A percentile compares a stretch with the other conserved stretches of the same genome.
phyloP scores from a whole-genome alignment of 1,140 invertebrate species.

The Prorops nasuta region DNA sequence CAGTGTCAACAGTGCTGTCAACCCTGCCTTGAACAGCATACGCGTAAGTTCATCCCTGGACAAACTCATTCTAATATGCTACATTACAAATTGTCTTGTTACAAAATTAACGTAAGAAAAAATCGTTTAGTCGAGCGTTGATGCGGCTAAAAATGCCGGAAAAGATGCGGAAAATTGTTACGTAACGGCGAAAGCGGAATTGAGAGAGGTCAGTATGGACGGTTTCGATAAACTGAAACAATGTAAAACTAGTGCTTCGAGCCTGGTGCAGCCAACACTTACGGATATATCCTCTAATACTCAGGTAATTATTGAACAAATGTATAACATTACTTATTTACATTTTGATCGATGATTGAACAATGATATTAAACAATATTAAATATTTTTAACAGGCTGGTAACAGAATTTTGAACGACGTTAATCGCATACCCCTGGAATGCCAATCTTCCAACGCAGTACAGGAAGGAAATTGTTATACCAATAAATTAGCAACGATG shows the following conservation, averaged over 20 bases:
- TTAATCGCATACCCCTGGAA: background rate
- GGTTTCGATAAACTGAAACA: background rate
- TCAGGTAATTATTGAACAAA: background rate
- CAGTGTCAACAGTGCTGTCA: background rate
- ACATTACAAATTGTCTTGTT: background rate
- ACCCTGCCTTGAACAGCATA: background rate
- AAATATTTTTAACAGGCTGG: background rate
- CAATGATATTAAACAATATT: background rate
- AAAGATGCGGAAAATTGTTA: slow-evolving; percentile 14
- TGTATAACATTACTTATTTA: background rate
- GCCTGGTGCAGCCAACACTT: background rate
- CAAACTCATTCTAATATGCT: no score
- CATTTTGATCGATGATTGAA: background rate
- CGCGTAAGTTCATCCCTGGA: slow-evolving; percentile 10
- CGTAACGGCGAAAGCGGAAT: background rate
- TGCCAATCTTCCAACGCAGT: slow-evolving; percentile 1
- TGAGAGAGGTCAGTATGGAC: background rate
- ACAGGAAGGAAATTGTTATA: slow-evolving; percentile 2
- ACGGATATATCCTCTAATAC: background rate
- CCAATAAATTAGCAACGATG: background rate
- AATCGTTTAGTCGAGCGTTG: background rate
- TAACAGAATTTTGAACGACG: background rate
- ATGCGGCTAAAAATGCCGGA: slow-evolving; percentile 4
- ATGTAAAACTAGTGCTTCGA: background rate
- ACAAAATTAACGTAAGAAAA: background rate